Conservation (phyloP, 1,140 invertebrate genomes). For the Zaprionus camerounensis region DNA sequence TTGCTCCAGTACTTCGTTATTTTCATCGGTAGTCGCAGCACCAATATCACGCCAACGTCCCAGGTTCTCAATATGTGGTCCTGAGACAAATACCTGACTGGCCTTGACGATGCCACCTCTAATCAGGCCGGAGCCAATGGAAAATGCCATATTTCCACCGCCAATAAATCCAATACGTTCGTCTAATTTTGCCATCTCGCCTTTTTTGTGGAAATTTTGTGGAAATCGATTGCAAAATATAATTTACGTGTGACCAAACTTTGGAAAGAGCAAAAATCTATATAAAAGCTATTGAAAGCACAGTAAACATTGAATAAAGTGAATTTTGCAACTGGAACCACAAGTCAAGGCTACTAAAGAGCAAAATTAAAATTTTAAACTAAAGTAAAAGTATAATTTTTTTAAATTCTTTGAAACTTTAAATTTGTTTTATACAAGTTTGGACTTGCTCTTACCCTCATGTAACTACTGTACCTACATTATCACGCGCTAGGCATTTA, state of each 20-base stretch:
- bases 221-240: conserved; percentile 29
- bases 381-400: background rate
- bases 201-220: conserved; percentile 6
- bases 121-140: conserved; percentile 92
- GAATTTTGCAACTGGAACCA: background rate
- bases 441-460: background rate
- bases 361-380: too few relatives aligned
- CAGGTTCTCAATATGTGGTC: conserved; percentile 88
- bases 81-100: conserved; percentile 86
- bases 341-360: background rate
- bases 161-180: conserved; percentile 94
- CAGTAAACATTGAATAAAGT: background rate
- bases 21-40: conserved; percentile 86
- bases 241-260: conserved; percentile 29
- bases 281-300: background rate
- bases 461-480: background rate
- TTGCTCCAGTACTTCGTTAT: conserved; percentile 87
- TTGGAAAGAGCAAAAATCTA: background rate
- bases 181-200: conserved; percentile 78
- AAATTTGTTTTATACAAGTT: background rate
- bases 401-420: background rate
- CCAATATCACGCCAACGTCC: conserved; percentile 88
- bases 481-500: conserved; percentile 2
- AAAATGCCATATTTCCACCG: conserved; percentile 97
- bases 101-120: conserved; percentile 86